phyloP scores from a whole-genome alignment of 2,888 invertebrate genomes.

The Micropterix aruncella region DNA sequence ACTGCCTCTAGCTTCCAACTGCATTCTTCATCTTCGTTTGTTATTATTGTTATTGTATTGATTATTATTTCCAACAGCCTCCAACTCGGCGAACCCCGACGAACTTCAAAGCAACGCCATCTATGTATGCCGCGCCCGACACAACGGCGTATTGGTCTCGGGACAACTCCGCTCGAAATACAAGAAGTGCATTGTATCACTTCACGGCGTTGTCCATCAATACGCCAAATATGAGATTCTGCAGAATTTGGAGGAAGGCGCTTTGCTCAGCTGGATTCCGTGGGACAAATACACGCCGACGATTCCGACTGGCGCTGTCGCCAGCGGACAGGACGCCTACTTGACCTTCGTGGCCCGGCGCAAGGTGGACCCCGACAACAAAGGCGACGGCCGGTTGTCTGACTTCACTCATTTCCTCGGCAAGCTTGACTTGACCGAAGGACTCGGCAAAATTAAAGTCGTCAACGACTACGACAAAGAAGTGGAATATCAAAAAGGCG shows the following conservation, averaged over 20 bases:
- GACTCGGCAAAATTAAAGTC: conserved; percentile 53
- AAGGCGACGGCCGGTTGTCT: conserved; percentile 10
- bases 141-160: conserved; percentile 59
- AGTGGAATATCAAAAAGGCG: conserved; percentile 45
- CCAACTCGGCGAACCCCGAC: conserved; percentile 8
- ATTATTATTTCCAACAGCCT: conserved; percentile 4
- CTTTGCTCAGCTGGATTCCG: conserved; percentile 59
- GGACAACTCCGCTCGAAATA: conserved; percentile 50
- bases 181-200: conserved; percentile 48
- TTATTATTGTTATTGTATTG: no score
- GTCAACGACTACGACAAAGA: conserved; percentile 48
- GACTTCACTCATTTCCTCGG: conserved; percentile 50
- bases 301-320: conserved; percentile 55
- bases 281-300: conserved; percentile 53
- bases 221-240: conserved; percentile 55
- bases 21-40: no score
- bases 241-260: conserved; percentile 64
- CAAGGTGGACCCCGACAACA: conserved; percentile 23
- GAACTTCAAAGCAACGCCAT: conserved; percentile 22
- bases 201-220: conserved; percentile 39
- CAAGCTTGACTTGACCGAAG: conserved; percentile 49
- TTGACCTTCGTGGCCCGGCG: conserved; percentile 32
- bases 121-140: conserved; percentile 60
- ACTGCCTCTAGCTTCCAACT: no score
- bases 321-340: conserved; percentile 28